A percentile compares a stretch with the other conserved stretches of the same genome.
These are phyloP conservation scores for Hyles lineata DNA, from an alignment of 2,888 invertebrate species.

Conservation along the genomic window DNA sequence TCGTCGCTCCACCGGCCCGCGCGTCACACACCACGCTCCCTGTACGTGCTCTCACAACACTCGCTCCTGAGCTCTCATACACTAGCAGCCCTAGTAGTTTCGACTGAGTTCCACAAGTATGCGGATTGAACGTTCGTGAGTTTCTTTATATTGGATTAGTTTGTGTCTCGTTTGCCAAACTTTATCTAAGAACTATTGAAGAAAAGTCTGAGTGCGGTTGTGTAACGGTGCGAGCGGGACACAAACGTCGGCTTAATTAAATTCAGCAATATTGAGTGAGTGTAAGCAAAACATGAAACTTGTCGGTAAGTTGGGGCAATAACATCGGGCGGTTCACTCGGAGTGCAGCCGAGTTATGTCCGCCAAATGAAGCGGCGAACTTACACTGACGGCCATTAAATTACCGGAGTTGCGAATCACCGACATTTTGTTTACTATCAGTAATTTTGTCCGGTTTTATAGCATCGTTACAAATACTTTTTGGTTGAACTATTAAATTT, in stretches of 20 bases:
- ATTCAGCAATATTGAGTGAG: constrained; percentile 27
- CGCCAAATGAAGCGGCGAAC: constrained; percentile 27
- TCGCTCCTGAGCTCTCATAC: too few species aligned
- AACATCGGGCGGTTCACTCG: constrained; percentile 14
- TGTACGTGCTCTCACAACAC: constrained; percentile 18
- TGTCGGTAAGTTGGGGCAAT: constrained; percentile 28
- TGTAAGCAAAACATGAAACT: constrained; percentile 31
- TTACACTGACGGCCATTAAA: constrained; percentile 18
- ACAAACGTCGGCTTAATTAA: constrained; percentile 28
- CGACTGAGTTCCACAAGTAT: constrained; percentile 3
- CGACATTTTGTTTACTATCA: not conserved
- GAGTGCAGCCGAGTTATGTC: constrained; percentile 30
- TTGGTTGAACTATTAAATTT: too few species aligned
- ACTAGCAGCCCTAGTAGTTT: too few species aligned
- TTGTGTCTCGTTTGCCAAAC: constrained; percentile 12
- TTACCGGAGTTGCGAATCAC: not conserved
- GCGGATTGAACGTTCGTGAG: constrained; percentile 8
- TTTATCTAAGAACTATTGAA: constrained; percentile 18
- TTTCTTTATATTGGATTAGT: constrained; percentile 29
- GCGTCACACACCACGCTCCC: constrained; percentile 8
- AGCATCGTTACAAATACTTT: too few species aligned
- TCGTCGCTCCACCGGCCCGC: not conserved
- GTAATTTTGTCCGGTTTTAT: not conserved
- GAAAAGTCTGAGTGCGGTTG: constrained; percentile 4
- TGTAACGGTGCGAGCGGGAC: not conserved